Conservation (phyloP, 2,797 vertebrate genomes). For the Poecilia velifera region DNA sequence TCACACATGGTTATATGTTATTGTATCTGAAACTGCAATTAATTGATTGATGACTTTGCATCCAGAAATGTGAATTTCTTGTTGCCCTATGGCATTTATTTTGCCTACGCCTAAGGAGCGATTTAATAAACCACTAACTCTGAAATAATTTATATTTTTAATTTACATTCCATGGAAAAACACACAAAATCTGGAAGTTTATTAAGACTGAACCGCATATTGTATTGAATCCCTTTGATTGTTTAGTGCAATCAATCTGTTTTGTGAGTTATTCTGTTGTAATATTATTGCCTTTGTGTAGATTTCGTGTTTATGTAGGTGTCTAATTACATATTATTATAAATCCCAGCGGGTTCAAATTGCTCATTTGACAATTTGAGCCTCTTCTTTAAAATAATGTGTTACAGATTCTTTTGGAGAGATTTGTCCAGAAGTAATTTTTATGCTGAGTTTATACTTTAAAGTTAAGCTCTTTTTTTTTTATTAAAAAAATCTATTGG, state of each 20-base stretch:
- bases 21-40: not conserved
- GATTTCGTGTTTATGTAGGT: not conserved
- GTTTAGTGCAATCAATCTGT: not conserved
- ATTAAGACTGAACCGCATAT: not conserved
- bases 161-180: not conserved
- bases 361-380: not conserved
- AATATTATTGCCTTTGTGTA: not conserved
- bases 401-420: not conserved
- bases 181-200: not conserved
- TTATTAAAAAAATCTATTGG: not conserved
- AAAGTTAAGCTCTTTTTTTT: no score
- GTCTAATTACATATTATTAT: not conserved
- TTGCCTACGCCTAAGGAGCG: not conserved
- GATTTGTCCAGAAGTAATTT: not conserved
- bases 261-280: not conserved
- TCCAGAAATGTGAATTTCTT: not conserved
- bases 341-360: not conserved
- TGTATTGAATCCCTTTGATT: not conserved
- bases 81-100: not conserved
- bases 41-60: not conserved
- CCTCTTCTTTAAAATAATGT: not conserved
- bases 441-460: not conserved
- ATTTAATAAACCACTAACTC: not conserved
- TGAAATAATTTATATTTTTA: not conserved
- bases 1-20: not conserved